Evolutionary conservation across 64 coral and sea anemone genomes (phyloP).

Genomic region (Montipora cactus): DNA sequence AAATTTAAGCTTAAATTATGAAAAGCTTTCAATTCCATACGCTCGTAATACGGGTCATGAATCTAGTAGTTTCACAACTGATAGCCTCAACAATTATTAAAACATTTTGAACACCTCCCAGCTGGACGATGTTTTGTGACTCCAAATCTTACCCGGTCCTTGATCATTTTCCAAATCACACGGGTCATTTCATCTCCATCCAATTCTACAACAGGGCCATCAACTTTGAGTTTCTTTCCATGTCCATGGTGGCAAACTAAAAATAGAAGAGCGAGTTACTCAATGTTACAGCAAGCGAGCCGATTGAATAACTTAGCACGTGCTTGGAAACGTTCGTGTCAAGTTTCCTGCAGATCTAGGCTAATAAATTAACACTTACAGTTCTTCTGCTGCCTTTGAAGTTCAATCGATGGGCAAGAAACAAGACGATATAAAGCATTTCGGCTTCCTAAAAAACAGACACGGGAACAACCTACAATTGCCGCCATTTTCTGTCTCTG

Average conservation of each 20-base stretch:
- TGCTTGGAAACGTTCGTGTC: not conserved
- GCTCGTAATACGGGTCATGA: not conserved
- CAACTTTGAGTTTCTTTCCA: slow-evolving; percentile 79
- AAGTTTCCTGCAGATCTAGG: not conserved
- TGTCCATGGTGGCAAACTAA: slow-evolving; percentile 62
- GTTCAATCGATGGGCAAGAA: slow-evolving; percentile 37
- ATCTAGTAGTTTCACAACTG: not conserved
- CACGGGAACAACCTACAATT: slow-evolving; percentile 61
- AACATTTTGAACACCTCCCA: not conserved
- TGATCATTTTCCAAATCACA: slow-evolving; percentile 99
- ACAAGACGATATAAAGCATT: slow-evolving; percentile 42
- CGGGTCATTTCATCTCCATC: slow-evolving; percentile 99
- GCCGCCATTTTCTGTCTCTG: slow-evolving; percentile 53
- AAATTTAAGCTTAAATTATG: not conserved
- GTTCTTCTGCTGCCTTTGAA: slow-evolving; percentile 74
- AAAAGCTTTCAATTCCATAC: too few species aligned
- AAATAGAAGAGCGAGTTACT: not conserved
- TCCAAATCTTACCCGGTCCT: slow-evolving; percentile 79
- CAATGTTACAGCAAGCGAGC: not conserved
- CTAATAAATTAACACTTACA: not conserved
- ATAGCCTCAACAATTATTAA: too few species aligned
- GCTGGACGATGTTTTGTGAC: too few species aligned
- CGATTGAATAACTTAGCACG: not conserved
- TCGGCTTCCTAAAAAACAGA: slow-evolving; percentile 37
- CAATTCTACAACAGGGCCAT: slow-evolving; percentile 94